Evolutionary conservation across 2,113 vertebrate species (phyloP).

Genomic region (Albula glossodonta): DNA sequence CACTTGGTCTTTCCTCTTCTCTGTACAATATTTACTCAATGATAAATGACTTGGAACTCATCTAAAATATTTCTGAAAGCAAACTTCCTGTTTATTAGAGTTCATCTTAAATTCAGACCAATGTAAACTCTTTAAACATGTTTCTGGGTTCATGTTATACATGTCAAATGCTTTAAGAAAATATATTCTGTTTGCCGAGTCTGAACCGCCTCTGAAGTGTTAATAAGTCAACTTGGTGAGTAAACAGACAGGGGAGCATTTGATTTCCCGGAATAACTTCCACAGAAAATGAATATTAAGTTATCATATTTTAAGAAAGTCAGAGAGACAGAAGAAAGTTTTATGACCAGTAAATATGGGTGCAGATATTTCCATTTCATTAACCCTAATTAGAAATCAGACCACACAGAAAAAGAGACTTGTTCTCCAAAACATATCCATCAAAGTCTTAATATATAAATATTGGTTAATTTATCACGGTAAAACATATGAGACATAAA

Average conservation of each 20-base stretch:
- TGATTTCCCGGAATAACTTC: neutral
- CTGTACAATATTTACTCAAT: slow-evolving; percentile 31
- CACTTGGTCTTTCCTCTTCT: slow-evolving; percentile 26
- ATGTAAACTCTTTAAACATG: slow-evolving; percentile 31
- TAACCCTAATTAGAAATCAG: neutral
- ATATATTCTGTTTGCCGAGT: slow-evolving; percentile 3
- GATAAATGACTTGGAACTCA: slow-evolving; percentile 32
- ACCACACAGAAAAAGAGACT: too few relatives aligned
- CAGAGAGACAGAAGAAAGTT: neutral
- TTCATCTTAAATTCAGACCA: slow-evolving; percentile 31
- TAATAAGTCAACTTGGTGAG: neutral
- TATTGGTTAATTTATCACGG: neutral
- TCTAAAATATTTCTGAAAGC: slow-evolving; percentile 32
- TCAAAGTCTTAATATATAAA: neutral
- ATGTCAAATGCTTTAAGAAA: slow-evolving; percentile 22
- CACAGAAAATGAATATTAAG: neutral
- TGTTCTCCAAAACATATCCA: too few relatives aligned
- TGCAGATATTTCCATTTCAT: neutral
- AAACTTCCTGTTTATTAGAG: slow-evolving; percentile 28
- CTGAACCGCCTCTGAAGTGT: slow-evolving; percentile 1
- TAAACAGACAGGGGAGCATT: neutral
- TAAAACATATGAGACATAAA: neutral
- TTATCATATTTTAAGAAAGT: neutral
- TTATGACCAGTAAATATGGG: neutral
- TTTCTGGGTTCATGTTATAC: slow-evolving; percentile 18